phyloP scores from a whole-genome alignment of 2,888 invertebrate genomes.

The Nematopogon swammerdamellus region DNA sequence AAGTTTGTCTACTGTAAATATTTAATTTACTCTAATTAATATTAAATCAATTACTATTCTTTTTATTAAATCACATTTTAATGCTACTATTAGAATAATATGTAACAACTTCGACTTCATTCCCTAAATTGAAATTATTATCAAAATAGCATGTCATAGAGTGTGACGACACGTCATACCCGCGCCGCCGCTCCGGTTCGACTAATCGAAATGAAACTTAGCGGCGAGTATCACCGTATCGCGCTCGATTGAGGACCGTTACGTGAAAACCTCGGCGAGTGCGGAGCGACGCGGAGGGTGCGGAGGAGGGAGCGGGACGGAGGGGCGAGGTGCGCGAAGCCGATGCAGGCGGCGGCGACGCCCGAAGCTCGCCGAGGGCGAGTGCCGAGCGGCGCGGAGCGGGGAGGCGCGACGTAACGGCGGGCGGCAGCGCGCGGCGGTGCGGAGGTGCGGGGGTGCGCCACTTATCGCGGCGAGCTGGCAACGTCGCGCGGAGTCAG shows the following conservation, averaged over 20 bases:
- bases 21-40: no score
- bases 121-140: no score
- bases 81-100: no score
- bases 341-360: slow-evolving; percentile 44
- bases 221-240: slow-evolving; percentile 30
- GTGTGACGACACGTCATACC: no score
- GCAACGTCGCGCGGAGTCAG: slow-evolving; percentile 54
- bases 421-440: slow-evolving; percentile 17
- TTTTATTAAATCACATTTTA: no score
- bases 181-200: slow-evolving; percentile 20
- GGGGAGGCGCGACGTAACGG: slow-evolving; percentile 20
- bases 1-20: no score
- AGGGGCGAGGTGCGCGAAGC: slow-evolving; percentile 24
- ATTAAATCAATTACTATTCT: no score
- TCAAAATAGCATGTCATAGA: no score
- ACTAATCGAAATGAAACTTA: slow-evolving; percentile 20
- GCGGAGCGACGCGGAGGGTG: slow-evolving; percentile 1
- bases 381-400: slow-evolving; percentile 39
- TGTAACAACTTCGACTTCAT: no score
- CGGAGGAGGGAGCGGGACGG: slow-evolving; percentile 32
- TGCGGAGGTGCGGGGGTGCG: slow-evolving; percentile 53
- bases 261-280: slow-evolving; percentile 46
- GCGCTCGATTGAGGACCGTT: slow-evolving; percentile 57
- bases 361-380: slow-evolving; percentile 37
- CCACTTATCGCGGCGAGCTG: slow-evolving; percentile 54